Conservation (phyloP, 2,113 vertebrate genomes). For the Nannobrachium achirus region DNA sequence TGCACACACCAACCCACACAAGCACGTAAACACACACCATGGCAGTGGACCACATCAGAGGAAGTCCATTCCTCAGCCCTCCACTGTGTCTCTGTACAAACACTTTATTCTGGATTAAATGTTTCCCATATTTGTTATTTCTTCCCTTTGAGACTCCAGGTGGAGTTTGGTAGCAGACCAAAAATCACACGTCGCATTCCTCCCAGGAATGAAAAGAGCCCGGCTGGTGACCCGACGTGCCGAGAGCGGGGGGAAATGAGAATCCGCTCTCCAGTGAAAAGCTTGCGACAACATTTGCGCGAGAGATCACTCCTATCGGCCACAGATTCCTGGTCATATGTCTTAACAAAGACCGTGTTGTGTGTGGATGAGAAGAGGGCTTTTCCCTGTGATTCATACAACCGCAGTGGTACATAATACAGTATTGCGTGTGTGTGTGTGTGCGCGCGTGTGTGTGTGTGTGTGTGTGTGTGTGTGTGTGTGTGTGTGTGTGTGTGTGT, state of each 20-base stretch:
- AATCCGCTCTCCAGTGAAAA: slow-evolving; percentile 74
- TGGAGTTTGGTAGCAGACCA: slow-evolving; percentile 78
- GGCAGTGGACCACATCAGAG: slow-evolving; percentile 76
- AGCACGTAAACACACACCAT: slow-evolving; percentile 48
- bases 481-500: slow-evolving; percentile 10
- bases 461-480: no score
- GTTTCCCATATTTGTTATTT: slow-evolving; percentile 83
- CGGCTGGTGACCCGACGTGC: slow-evolving; percentile 42
- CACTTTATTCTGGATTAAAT: slow-evolving; percentile 83
- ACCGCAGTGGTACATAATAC: background rate
- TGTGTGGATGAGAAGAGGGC: slow-evolving; percentile 54
- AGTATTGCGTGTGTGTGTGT: no score
- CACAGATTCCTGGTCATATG: slow-evolving; percentile 53
- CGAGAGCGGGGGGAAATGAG: slow-evolving; percentile 52
- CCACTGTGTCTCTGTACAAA: slow-evolving; percentile 75
- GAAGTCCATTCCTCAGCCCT: slow-evolving; percentile 72
- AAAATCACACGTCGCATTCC: slow-evolving; percentile 71
- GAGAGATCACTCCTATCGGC: slow-evolving; percentile 59
- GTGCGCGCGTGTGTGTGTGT: no score
- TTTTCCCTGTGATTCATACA: slow-evolving; percentile 24
- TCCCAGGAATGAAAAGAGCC: slow-evolving; percentile 61
- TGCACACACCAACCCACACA: slow-evolving; percentile 33
- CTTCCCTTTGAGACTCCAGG: slow-evolving; percentile 77
- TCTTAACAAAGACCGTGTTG: slow-evolving; percentile 67
- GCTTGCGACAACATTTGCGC: slow-evolving; percentile 77